Percentiles rank a stretch among this genome's conserved stretches.
Conservation (phyloP, 2,797 vertebrate species). For the Liparis tanakae region DNA sequence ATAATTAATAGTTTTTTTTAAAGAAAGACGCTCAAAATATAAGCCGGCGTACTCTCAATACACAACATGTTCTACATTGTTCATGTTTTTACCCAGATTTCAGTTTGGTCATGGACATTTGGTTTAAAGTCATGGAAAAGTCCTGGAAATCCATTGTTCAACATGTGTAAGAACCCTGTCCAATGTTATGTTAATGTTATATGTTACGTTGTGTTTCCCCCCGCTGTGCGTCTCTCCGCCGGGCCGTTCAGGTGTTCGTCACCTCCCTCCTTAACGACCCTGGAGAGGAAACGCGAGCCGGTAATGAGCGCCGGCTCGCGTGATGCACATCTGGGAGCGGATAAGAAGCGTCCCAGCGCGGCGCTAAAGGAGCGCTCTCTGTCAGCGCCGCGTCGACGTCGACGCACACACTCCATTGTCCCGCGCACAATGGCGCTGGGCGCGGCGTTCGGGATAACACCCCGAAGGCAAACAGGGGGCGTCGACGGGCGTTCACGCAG, state of each 20-base stretch:
- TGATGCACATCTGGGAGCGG: slow-evolving; percentile 50
- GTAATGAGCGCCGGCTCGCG: slow-evolving; percentile 46
- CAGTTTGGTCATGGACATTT: too few species aligned
- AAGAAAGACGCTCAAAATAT: too few species aligned
- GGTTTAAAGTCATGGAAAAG: too few species aligned
- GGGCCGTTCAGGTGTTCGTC: slow-evolving; percentile 64
- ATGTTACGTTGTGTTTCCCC: slow-evolving; percentile 64
- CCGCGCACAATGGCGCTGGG: slow-evolving; percentile 43
- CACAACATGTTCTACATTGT: too few species aligned
- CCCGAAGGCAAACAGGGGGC: slow-evolving; percentile 53
- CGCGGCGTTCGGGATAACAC: slow-evolving; percentile 51
- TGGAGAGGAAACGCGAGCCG: slow-evolving; percentile 62
- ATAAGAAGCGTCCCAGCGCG: too few species aligned
- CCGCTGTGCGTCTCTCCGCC: slow-evolving; percentile 49
- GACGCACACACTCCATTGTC: slow-evolving; percentile 62
- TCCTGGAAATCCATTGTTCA: too few species aligned
- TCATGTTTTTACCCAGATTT: too few species aligned
- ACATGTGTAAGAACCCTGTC: too few species aligned
- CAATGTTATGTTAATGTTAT: slow-evolving; percentile 31
- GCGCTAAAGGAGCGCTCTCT: slow-evolving; percentile 33
- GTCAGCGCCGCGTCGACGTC: slow-evolving; percentile 38
- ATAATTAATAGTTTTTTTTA: too few species aligned
- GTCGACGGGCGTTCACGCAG: slow-evolving; percentile 37
- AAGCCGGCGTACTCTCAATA: too few species aligned
- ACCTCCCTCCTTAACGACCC: slow-evolving; percentile 60